A percentile compares a stretch with the other conserved stretches of the same genome.
phyloP scores from a whole-genome alignment of 2,113 vertebrate genomes.

The Dipodomys spectabilis region DNA sequence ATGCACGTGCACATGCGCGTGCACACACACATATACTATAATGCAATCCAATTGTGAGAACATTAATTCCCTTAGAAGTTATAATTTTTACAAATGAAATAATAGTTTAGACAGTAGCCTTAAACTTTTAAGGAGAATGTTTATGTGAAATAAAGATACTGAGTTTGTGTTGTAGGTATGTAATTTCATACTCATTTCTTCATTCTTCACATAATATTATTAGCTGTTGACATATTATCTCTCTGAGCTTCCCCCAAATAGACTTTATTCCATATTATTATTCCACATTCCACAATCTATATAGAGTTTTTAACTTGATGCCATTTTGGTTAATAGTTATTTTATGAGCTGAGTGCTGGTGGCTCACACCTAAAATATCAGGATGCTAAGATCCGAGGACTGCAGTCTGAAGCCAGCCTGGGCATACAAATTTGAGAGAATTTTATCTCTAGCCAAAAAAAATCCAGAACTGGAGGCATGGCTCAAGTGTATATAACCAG shows the following conservation, averaged over 20 bases:
- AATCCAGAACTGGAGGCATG: no score
- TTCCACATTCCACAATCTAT: no score
- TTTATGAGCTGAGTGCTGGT: no score
- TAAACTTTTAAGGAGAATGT: background rate
- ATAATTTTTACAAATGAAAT: constrained; percentile 16
- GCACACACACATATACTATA: background rate
- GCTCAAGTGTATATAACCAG: no score
- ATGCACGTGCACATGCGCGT: no score
- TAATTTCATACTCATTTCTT: constrained; percentile 18
- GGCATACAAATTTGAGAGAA: no score
- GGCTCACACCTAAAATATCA: no score
- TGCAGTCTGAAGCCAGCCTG: no score
- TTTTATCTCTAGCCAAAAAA: no score
- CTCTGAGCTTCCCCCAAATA: background rate
- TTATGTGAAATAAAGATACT: constrained; percentile 25
- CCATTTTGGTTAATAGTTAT: no score
- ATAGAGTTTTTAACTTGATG: no score
- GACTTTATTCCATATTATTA: background rate
- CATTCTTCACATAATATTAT: background rate
- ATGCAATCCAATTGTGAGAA: background rate
- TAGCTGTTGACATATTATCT: background rate
- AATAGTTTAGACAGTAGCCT: background rate
- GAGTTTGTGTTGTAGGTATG: background rate
- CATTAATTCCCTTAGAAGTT: constrained; percentile 30
- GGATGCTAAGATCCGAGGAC: no score